Conservation (phyloP, 1,140 invertebrate genomes). For the Orius insidiosus region DNA sequence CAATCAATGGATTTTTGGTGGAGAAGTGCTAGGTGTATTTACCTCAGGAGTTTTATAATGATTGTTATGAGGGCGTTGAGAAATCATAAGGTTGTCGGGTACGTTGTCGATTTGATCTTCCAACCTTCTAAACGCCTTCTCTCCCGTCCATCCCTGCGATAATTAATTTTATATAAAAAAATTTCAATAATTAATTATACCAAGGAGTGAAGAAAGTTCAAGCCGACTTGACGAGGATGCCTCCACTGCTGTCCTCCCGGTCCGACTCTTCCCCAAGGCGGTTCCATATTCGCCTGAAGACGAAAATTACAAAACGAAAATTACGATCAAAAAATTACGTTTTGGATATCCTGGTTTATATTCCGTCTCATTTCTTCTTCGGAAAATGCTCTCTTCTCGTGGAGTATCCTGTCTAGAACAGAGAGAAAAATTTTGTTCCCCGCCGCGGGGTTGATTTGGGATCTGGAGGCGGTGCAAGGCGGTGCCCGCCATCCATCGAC, state of each 20-base stretch:
- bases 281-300: slow-evolving; percentile 4
- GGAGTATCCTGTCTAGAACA: not conserved
- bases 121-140: slow-evolving; percentile 16
- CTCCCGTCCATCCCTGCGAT: slow-evolving; percentile 20
- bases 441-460: too few relatives aligned
- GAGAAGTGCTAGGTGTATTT: not conserved
- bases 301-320: not conserved
- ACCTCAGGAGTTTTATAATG: slow-evolving; percentile 14
- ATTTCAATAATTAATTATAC: slow-evolving; percentile 25
- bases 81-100: slow-evolving; percentile 10
- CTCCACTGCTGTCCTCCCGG: slow-evolving; percentile 44
- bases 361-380: not conserved
- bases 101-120: slow-evolving; percentile 13
- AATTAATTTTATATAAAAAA: slow-evolving; percentile 2
- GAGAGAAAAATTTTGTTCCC: not conserved
- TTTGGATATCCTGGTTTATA: not conserved
- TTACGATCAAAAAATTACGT: not conserved
- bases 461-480: too few relatives aligned
- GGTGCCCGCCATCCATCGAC: too few relatives aligned
- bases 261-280: slow-evolving; percentile 42
- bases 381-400: not conserved
- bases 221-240: slow-evolving; percentile 38
- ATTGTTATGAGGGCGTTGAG: not conserved
- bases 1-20: not conserved
- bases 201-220: slow-evolving; percentile 47